Base-by-base conservation (phyloP, 1,140 invertebrate genomes). In the Ostrea edulis region DNA sequence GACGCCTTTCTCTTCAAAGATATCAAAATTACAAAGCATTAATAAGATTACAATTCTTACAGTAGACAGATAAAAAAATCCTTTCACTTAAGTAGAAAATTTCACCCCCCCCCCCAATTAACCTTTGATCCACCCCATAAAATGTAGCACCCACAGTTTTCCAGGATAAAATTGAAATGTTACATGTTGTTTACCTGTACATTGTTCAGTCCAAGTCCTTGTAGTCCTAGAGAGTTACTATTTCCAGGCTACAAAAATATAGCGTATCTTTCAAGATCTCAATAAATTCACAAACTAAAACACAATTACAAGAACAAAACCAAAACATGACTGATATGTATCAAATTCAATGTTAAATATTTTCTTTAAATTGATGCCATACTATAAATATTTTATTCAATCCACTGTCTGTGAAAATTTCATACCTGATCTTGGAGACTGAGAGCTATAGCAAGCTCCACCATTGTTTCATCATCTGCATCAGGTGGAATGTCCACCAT, bases 381-480 rank as follows among this genome's bases (percentile, higher is more conserved):
- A 20, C 8, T n/a, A 14, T 62, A 62, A 58, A 55, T 14, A 9
- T 58, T 58, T 58, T 20, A 14, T 58, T 20, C 12, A 58, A 17
- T 11, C 20, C 35, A 44, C 1, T 44, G 35, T 44, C 35, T 44
- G 5, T 58, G 54, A 12, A 54, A 55, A 17, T 55, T 55, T 9
- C 11, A 9, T 68, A 95, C 94, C 93, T 95, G 95, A 86, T 95
- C 98, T 94, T 99, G 98, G 5, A 99, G 95, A 91, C 98, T 99
- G 0, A 99, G 95, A 0, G 98, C 98, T 91, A 99, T 99, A 0
- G 98, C 98, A 87, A 99, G 96, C 95, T 99, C 98, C 35, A 99
- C 97, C 97, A 99, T 99, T 0, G 98, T 97, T 94, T 99, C 98
- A 94, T 99, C 98, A 94, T 98, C 98, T 5, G 97, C 97, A 95